Percentiles rank a stretch among this genome's conserved stretches.
phyloP scores from a whole-genome alignment of 2,888 invertebrate species.

The Acanthosepion lycidas region DNA sequence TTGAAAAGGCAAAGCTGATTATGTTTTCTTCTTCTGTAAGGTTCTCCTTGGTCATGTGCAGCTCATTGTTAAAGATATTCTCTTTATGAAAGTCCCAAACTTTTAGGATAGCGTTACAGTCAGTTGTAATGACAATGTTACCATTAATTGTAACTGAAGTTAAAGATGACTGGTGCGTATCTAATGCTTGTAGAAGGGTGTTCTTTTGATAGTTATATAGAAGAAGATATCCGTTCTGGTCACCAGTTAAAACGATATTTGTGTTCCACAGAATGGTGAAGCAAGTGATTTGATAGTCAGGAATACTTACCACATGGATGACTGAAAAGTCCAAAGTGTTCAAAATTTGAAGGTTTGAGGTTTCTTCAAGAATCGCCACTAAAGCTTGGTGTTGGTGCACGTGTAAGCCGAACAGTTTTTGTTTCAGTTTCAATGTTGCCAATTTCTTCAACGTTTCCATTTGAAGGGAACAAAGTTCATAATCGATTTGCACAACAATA shows the following conservation, averaged over 20 bases:
- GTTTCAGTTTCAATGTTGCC: neutral
- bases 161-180: neutral
- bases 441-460: neutral
- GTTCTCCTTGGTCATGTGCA: neutral
- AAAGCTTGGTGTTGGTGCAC: neutral
- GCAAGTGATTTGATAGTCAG: neutral
- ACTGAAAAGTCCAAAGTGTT: neutral
- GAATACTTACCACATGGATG: neutral
- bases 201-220: neutral
- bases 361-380: constrained; percentile 37
- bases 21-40: constrained; percentile 14
- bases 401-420: neutral
- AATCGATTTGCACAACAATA: neutral
- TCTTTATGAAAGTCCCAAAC: neutral
- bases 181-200: neutral
- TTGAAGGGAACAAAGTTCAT: neutral
- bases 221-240: neutral
- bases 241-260: neutral
- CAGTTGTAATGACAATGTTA: constrained; percentile 3
- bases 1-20: neutral
- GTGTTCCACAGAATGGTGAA: neutral
- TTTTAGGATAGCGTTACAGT: neutral
- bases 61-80: neutral
- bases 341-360: neutral
- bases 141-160: neutral